Percentiles rank a stretch among this genome's conserved stretches.
Conservation (phyloP, 2,888 invertebrate genomes). For the Loripinus fragilis region DNA sequence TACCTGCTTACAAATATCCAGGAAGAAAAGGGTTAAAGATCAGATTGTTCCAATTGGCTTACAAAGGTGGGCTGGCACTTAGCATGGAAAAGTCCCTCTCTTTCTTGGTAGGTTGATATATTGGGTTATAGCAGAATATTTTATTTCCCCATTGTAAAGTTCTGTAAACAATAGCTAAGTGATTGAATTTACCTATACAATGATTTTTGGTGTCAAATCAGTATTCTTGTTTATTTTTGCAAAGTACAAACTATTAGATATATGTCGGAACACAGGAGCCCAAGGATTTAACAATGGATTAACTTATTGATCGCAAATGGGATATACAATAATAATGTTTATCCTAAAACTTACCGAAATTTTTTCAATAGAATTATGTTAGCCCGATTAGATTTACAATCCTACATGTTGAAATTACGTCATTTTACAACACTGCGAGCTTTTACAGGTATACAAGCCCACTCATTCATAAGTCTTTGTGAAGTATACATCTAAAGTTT, state of each 20-base stretch:
- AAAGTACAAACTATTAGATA: too few relatives aligned
- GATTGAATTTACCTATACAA: neutral
- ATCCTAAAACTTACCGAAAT: constrained; percentile 3
- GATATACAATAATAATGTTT: constrained; percentile 16
- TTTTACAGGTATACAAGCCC: neutral
- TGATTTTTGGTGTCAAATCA: neutral
- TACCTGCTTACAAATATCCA: too few relatives aligned
- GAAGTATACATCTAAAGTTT: neutral
- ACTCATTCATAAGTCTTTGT: neutral
- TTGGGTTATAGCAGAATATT: neutral
- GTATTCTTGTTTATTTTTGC: too few relatives aligned
- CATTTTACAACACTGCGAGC: neutral
- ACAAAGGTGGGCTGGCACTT: too few relatives aligned
- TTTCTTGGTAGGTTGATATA: too few relatives aligned
- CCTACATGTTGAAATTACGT: neutral
- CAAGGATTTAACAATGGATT: constrained; percentile 2
- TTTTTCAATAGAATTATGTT: constrained; percentile 14
- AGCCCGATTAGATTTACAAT: constrained; percentile 7
- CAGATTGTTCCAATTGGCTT: too few relatives aligned
- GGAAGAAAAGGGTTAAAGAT: too few relatives aligned
- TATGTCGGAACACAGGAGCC: neutral
- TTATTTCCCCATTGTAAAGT: neutral
- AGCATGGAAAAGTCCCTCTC: too few relatives aligned
- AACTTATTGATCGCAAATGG: constrained; percentile 4
- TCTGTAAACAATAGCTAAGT: constrained; percentile 2